Percentiles rank a stretch among this genome's conserved stretches.
Evolutionary conservation across 2,113 vertebrate species (phyloP).

Genomic region (Nannospalax galili): DNA sequence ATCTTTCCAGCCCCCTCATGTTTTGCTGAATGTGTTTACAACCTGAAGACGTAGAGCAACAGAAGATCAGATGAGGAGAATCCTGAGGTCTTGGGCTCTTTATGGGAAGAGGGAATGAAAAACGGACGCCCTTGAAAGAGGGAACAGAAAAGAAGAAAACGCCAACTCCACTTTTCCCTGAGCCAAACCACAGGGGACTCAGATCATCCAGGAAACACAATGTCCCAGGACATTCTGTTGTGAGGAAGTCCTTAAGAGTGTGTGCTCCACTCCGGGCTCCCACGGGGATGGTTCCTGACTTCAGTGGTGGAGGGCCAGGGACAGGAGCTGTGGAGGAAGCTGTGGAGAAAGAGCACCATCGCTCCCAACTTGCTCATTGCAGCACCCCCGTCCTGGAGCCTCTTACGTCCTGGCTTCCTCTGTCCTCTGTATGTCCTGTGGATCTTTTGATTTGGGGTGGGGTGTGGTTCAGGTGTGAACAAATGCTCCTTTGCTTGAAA

Average conservation of each 20-base stretch:
- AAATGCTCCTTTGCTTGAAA: not conserved
- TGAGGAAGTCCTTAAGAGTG: not conserved
- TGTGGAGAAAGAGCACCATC: not conserved
- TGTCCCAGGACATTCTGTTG: not conserved
- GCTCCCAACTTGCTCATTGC: fast-evolving
- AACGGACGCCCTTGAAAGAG: not conserved
- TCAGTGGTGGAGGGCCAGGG: not conserved
- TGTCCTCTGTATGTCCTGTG: not conserved
- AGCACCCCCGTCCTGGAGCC: fast-evolving
- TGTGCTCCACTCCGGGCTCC: not conserved
- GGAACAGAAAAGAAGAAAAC: not conserved
- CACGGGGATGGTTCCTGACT: fast-evolving
- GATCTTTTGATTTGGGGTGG: not conserved
- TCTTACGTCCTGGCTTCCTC: no score
- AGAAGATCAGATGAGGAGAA: not conserved
- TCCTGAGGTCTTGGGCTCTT: not conserved
- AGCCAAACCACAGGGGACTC: not conserved
- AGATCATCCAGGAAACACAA: not conserved
- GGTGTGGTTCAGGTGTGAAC: not conserved
- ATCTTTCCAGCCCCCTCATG: no score
- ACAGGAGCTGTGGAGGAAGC: not conserved
- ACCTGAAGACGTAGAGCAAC: not conserved
- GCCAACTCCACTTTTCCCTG: not conserved
- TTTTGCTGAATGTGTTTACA: not conserved
- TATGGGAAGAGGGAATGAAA: not conserved